phyloP scores from a whole-genome alignment of 2,888 invertebrate genomes.

The Xanthia togata region DNA sequence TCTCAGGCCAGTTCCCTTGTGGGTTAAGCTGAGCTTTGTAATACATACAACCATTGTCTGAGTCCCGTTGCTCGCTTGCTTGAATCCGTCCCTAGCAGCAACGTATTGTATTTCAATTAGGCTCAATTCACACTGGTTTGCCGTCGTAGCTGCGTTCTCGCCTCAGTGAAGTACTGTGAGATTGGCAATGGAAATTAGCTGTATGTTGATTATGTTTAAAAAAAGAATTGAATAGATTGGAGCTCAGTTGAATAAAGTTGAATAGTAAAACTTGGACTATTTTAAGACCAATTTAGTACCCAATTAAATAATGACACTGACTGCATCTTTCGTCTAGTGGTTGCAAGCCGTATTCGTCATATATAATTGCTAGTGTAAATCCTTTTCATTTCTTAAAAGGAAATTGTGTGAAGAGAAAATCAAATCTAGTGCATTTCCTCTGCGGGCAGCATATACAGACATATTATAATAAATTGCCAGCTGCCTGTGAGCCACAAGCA shows the following conservation, averaged over 20 bases:
- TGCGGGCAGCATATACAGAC: background rate
- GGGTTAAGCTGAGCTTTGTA: conserved; percentile 22
- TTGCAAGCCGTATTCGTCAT: too few species aligned
- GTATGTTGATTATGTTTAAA: background rate
- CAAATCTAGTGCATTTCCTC: background rate
- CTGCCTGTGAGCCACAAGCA: background rate
- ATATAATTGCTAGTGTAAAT: too few species aligned
- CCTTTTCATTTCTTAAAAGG: too few species aligned
- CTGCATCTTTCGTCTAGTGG: background rate
- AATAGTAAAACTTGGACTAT: background rate
- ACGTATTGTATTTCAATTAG: conserved; percentile 51
- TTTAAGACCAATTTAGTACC: too few species aligned
- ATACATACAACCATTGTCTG: conserved; percentile 21
- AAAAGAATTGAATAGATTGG: background rate
- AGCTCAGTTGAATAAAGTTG: background rate
- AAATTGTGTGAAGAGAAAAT: too few species aligned
- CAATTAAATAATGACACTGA: background rate
- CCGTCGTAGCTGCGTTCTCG: background rate
- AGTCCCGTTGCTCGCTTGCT: background rate
- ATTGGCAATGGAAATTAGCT: background rate
- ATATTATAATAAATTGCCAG: background rate
- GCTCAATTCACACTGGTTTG: conserved; percentile 28
- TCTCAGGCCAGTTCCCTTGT: conserved; percentile 37
- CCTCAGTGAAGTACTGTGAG: background rate
- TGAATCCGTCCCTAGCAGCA: conserved; percentile 19